Evolutionary conservation across 2,113 vertebrate species (phyloP).

Genomic region (Nipponia nippon): DNA sequence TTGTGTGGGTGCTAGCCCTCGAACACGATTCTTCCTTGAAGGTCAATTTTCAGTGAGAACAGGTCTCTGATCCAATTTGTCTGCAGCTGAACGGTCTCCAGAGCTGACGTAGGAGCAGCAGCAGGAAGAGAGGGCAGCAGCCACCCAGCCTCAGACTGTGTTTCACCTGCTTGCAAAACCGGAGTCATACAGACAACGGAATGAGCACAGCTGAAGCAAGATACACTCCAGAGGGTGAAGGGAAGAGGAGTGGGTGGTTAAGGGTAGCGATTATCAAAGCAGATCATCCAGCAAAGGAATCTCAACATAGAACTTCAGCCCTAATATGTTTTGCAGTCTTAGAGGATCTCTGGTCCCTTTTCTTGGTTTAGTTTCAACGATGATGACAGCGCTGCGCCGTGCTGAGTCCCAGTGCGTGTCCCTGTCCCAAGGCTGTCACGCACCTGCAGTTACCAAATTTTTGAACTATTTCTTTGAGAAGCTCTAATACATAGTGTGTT

Average conservation of each 20-base stretch:
- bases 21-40: background rate
- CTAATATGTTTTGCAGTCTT: background rate
- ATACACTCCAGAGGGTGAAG: background rate
- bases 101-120: background rate
- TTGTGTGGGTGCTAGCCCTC: fast-evolving
- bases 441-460: background rate
- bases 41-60: background rate
- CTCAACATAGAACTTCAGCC: background rate
- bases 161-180: background rate
- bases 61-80: background rate
- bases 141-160: background rate
- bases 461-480: background rate
- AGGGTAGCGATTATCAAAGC: background rate
- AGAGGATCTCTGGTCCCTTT: background rate
- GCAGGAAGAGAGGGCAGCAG: background rate
- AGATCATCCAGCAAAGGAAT: background rate
- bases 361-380: background rate
- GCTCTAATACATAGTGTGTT: background rate
- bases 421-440: background rate
- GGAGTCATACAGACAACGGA: background rate
- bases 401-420: fast-evolving
- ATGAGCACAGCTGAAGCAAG: background rate
- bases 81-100: background rate
- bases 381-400: background rate
- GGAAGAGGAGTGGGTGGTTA: background rate